Base-by-base conservation (phyloP, 37 sponge, comb jelly and placozoan genomes). In the Axinella damicornis region DNA sequence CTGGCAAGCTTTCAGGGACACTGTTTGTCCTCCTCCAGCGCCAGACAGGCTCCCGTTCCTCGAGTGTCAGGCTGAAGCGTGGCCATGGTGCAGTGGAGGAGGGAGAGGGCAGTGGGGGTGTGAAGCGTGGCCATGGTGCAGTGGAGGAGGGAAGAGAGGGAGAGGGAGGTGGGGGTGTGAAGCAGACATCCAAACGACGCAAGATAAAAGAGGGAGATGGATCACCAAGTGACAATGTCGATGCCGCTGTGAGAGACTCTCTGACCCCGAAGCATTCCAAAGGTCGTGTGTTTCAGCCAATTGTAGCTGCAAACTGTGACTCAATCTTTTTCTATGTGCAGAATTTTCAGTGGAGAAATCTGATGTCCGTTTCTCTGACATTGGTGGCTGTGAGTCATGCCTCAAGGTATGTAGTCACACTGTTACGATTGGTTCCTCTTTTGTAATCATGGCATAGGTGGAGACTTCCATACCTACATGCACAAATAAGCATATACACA, bases 381-480 rank as follows among this genome's bases (percentile, higher is more conserved):
- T 94, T 28, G 94, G 94, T 19, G 94, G 94, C 4, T 81, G 70
- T 66, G 87, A 87, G 5, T 31, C 33, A 30, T 56, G 62, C 32
- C 38, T 90, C 21, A 69, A 83, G 79, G 83, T 83, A 36, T n/a
- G n/a, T n/a, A n/a, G n/a, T n/a, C n/a, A n/a, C n/a, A n/a, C n/a
- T n/a, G n/a, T n/a, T n/a, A n/a, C n/a, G n/a, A n/a, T n/a, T n/a
- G n/a, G n/a, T n/a, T n/a, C n/a, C n/a, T n/a, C n/a, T n/a, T n/a
- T n/a, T n/a, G n/a, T n/a, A n/a, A n/a, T n/a, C n/a, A n/a, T n/a
- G n/a, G n/a, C n/a, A n/a, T n/a, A n/a, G n/a, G n/a, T n/a, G n/a
- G n/a, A n/a, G n/a, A n/a, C n/a, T n/a, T n/a, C n/a, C n/a, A n/a
- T n/a, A n/a, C n/a, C n/a, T n/a, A n/a, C n/a, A 56, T 37, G 31